A percentile compares a stretch with the other conserved stretches of the same genome.
These are phyloP conservation scores for Gila orcuttii DNA, from an alignment of 2,113 vertebrate genomes.

Conservation along the genomic window DNA sequence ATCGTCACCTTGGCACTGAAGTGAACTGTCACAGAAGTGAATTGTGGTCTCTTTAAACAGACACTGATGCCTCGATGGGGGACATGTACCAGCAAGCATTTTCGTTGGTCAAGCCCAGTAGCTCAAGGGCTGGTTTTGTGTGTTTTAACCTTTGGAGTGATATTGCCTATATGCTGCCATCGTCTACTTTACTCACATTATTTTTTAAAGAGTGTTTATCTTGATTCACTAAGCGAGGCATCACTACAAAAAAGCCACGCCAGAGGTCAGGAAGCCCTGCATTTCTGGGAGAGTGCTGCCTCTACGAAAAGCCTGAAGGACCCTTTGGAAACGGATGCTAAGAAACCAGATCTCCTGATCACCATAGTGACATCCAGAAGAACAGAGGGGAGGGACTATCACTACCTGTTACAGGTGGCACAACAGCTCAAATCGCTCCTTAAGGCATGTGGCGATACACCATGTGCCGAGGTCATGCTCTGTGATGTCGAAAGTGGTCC, in stretches of 20 bases:
- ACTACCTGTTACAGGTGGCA: slow-evolving; percentile 91
- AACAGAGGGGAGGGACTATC: slow-evolving; percentile 76
- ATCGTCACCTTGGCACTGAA: background rate
- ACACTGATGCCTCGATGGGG: slow-evolving; percentile 65
- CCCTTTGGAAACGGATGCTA: background rate
- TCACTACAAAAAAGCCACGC: slow-evolving; percentile 78
- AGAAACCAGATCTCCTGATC: slow-evolving; percentile 80
- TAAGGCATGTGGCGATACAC: slow-evolving; percentile 70
- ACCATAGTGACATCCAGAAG: slow-evolving; percentile 85
- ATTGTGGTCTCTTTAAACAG: background rate
- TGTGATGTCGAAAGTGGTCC: slow-evolving; percentile 85
- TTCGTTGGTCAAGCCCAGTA: slow-evolving; percentile 75
- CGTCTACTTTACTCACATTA: slow-evolving; percentile 87
- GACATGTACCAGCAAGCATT: slow-evolving; percentile 56
- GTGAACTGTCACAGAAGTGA: background rate
- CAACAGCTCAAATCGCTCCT: slow-evolving; percentile 78
- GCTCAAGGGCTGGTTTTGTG: slow-evolving; percentile 76
- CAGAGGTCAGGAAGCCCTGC: slow-evolving; percentile 82
- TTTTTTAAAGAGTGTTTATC: slow-evolving; percentile 79
- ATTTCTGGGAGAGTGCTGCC: slow-evolving; percentile 73
- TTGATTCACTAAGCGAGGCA: slow-evolving; percentile 83
- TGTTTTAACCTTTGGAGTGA: slow-evolving; percentile 80
- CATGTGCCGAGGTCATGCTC: slow-evolving; percentile 80
- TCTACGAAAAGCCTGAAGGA: background rate
- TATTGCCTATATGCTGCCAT: slow-evolving; percentile 86